Percentiles rank a stretch among this genome's conserved stretches.
Conservation (phyloP, 2,113 vertebrate genomes). For the Zootoca vivipara region DNA sequence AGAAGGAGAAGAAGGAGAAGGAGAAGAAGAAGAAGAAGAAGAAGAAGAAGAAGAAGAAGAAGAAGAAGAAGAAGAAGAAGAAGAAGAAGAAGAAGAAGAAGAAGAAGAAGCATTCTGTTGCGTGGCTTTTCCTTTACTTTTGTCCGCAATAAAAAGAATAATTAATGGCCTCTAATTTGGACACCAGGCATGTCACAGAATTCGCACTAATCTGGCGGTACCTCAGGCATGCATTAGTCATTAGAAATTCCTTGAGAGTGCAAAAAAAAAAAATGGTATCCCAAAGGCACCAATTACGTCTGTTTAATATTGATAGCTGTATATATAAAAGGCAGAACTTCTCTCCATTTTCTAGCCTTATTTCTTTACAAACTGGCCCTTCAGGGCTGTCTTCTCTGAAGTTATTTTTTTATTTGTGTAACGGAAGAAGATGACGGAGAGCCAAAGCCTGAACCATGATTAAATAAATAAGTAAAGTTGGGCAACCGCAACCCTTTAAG, state of each 20-base stretch:
- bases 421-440: not conserved
- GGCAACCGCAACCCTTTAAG: not conserved
- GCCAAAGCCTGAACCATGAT: not conserved
- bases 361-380: slow-evolving; percentile 12
- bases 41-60: not conserved
- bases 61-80: too few relatives aligned
- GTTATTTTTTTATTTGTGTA: not conserved
- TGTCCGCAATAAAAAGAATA: slow-evolving; percentile 8
- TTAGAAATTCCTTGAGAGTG: slow-evolving; percentile 25
- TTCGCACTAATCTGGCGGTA: not conserved
- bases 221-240: slow-evolving; percentile 30
- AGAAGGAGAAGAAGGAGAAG: too few relatives aligned
- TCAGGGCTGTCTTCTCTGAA: not conserved
- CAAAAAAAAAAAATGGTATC: slow-evolving; percentile 15
- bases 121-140: slow-evolving; percentile 2
- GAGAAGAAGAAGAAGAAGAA: not conserved
- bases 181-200: slow-evolving; percentile 6
- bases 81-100: not conserved
- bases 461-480: not conserved
- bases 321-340: slow-evolving; percentile 30
- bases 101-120: not conserved
- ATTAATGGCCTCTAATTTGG: slow-evolving; percentile 20
- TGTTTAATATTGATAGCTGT: slow-evolving; percentile 40
- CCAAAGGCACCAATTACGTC: slow-evolving; percentile 31
- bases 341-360: not conserved